phyloP scores from a whole-genome alignment of 2,113 vertebrate genomes.

The Phasianus colchicus region DNA sequence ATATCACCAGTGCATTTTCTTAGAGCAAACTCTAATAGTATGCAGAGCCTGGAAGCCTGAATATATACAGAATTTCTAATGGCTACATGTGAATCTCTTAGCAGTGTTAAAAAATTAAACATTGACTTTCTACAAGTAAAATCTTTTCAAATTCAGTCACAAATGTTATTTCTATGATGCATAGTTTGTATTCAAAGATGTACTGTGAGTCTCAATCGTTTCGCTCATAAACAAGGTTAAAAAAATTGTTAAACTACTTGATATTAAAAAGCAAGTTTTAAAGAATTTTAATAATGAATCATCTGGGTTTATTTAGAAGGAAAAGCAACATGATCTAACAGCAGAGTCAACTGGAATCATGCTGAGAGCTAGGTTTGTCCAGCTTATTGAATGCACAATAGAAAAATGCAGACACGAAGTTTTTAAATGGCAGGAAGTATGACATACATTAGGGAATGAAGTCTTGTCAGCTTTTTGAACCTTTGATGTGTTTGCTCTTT shows the following conservation, averaged over 20 bases:
- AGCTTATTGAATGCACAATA: background rate
- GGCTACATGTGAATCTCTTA: background rate
- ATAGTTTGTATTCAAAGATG: background rate
- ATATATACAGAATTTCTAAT: background rate
- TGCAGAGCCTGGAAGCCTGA: background rate
- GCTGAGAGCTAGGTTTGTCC: background rate
- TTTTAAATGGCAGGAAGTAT: background rate
- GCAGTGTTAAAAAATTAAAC: background rate
- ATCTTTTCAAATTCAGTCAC: background rate
- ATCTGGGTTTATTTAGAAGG: background rate
- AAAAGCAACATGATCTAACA: background rate
- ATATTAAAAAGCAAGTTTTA: background rate
- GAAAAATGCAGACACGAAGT: background rate
- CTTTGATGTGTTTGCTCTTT: background rate
- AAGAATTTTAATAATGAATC: background rate
- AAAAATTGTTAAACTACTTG: background rate
- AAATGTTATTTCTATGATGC: background rate
- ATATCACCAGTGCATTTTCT: background rate
- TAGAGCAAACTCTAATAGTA: background rate
- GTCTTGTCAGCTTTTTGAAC: background rate
- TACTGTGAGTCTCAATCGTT: background rate
- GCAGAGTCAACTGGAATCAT: background rate
- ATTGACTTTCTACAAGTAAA: background rate
- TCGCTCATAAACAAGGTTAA: background rate
- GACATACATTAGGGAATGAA: background rate